These are phyloP conservation scores for Cryptops parisi DNA, from an alignment of 2,888 invertebrate genomes.

Conservation along the genomic window DNA sequence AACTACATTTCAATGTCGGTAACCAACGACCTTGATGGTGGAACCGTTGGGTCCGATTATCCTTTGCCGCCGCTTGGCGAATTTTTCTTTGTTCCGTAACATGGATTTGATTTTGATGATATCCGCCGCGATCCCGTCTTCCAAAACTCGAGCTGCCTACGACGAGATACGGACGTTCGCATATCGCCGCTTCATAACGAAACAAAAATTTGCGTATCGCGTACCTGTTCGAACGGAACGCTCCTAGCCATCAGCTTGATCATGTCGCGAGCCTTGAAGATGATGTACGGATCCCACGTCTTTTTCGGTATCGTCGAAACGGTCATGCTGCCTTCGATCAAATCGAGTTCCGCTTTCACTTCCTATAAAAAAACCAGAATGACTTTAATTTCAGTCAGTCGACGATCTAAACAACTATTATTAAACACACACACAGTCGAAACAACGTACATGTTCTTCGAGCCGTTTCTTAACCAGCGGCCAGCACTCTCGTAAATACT, in stretches of 20 bases:
- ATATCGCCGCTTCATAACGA: too few species aligned
- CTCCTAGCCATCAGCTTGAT: constrained; percentile 87
- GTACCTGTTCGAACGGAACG: constrained; percentile 94
- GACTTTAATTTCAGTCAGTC: neutral
- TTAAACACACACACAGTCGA: neutral
- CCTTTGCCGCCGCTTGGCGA: constrained; percentile 84
- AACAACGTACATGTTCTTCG: constrained; percentile 43
- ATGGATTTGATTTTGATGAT: constrained; percentile 90
- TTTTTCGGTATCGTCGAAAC: constrained; percentile 89
- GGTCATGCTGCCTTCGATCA: constrained; percentile 85
- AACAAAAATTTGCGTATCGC: too few species aligned
- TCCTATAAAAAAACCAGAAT: constrained; percentile 28
- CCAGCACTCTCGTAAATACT: constrained; percentile 90
- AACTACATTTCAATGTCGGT: too few species aligned
- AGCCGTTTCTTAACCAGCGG: constrained; percentile 78
- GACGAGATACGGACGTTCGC: constrained; percentile 7
- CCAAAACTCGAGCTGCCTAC: constrained; percentile 36
- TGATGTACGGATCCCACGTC: constrained; percentile 97
- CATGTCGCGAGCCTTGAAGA: constrained; percentile 90
- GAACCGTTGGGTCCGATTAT: constrained; percentile 97
- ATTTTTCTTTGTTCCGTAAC: constrained; percentile 81
- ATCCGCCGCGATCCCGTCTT: constrained; percentile 85
- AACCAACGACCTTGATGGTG: constrained; percentile 71
- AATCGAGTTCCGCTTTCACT: constrained; percentile 74
- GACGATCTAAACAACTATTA: neutral